Conservation (phyloP, 2,113 vertebrate genomes). For the Microcebus tavaratra region DNA sequence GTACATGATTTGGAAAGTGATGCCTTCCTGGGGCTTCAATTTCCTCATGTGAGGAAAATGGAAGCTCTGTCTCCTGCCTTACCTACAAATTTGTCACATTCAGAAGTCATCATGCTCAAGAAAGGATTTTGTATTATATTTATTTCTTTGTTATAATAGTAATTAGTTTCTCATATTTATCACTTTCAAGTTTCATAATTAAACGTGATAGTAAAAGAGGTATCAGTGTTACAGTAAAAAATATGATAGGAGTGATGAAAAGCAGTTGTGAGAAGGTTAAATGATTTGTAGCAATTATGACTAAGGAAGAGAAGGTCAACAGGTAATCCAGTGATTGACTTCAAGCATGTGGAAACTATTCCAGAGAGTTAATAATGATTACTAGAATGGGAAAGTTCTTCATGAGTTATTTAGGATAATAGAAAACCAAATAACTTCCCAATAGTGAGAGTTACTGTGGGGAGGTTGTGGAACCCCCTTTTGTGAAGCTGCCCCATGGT, state of each 20-base stretch:
- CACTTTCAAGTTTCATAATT: too few relatives aligned
- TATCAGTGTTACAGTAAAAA: background rate
- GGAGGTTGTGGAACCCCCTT: background rate
- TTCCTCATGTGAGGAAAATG: background rate
- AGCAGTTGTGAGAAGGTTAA: background rate
- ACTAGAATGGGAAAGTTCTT: background rate
- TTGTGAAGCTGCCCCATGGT: background rate
- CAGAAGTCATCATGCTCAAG: background rate
- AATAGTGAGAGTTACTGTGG: background rate
- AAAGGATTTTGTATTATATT: background rate
- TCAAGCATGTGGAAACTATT: background rate
- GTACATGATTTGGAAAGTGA: background rate
- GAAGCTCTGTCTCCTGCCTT: background rate
- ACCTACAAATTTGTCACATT: background rate
- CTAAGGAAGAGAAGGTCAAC: background rate
- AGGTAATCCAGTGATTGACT: background rate
- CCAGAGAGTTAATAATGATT: background rate
- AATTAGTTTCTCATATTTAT: too few relatives aligned
- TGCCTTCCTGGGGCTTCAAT: background rate
- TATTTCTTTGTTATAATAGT: background rate
- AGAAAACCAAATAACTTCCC: background rate
- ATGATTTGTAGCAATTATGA: background rate
- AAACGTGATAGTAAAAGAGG: background rate
- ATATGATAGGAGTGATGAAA: background rate
- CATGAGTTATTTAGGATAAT: slow-evolving; percentile 28